These are phyloP conservation scores for Mylabris phalerata DNA, from an alignment of 1,140 invertebrate genomes.

Conservation along the genomic window DNA sequence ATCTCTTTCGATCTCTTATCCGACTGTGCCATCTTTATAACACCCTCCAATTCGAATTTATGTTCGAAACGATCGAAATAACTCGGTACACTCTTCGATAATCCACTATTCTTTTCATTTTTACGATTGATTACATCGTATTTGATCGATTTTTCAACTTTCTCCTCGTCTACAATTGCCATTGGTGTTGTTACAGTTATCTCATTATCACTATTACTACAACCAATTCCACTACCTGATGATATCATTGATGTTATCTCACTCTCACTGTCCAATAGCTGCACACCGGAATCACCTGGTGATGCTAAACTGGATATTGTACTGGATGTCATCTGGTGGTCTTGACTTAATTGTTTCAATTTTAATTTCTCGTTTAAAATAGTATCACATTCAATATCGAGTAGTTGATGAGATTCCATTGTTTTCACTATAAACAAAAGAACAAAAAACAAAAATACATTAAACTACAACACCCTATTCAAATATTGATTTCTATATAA, in stretches of 20 bases:
- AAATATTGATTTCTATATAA: too few relatives aligned
- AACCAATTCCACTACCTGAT: constrained; percentile 40
- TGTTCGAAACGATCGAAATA: constrained; percentile 25
- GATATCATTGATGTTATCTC: constrained; percentile 47
- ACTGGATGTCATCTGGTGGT: constrained; percentile 37
- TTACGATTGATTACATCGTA: constrained; percentile 53
- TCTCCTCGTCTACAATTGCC: constrained; percentile 25
- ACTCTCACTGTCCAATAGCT: constrained; percentile 49
- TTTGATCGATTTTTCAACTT: constrained; percentile 36
- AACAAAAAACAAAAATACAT: too few relatives aligned
- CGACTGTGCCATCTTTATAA: background rate
- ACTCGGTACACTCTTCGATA: constrained; percentile 25
- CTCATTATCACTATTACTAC: constrained; percentile 29
- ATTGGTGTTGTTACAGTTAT: background rate
- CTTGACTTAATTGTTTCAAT: background rate
- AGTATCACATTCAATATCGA: too few relatives aligned
- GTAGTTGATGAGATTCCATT: too few relatives aligned
- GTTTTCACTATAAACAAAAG: too few relatives aligned
- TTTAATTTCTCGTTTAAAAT: too few relatives aligned
- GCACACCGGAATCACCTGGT: constrained; percentile 47
- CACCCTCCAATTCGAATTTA: background rate
- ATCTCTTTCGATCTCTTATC: constrained; percentile 2
- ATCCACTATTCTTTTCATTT: constrained; percentile 40
- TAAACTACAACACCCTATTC: too few relatives aligned
- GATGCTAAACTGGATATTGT: constrained; percentile 39